Base-by-base conservation (phyloP, 2,113 vertebrate species). In the Centropristis striata region DNA sequence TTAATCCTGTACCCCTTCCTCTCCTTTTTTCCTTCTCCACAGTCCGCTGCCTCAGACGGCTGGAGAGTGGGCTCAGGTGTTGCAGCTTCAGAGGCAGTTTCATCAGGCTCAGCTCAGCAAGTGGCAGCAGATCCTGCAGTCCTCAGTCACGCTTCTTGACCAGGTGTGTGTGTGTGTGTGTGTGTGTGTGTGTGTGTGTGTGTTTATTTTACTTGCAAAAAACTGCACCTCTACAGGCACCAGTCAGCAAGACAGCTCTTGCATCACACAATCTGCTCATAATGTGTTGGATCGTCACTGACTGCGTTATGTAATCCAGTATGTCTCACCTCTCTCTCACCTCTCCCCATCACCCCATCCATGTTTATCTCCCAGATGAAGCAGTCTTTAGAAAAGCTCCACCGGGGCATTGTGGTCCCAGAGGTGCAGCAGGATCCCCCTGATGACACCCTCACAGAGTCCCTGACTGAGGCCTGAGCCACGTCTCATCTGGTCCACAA, bases 81-180 rank as follows among this genome's bases (percentile, higher is more conserved):
- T 97, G 41, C 96, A 97, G 84, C 92, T 97, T 50, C 97, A 98
- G 93, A 94, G 96, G 59, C 96, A 96, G 87, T 96, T 97, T 80
- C 97, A 98, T 71, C 96, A 96, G 73, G 94, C 95, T 0, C 96
- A 97, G 90, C 94, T 96, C 41, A 94, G 92, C 89, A 97, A 96
- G 81, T 98, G 97, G 97, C 95, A 96, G 73, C 96, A 96, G 92
- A 96, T 97, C 85, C 93, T 98, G 61, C 94, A 96, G 72, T 96
- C 96, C 0, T 97, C 97, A 0, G 97, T 98, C 77, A 92, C 96
- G 5, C 95, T 97, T 55, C 95, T 98, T 1, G 97, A 98, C 23
- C 96, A 98, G 97, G 97, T 97, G 36, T 12, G 83, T 87, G 39
- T 15, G 28, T 25, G 15, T n/a, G 13, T 27, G 68, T 46, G 36